A percentile compares a stretch with the other conserved stretches of the same genome.
phyloP scores from a whole-genome alignment of 2,888 invertebrate species.

The Laspeyria flexula region DNA sequence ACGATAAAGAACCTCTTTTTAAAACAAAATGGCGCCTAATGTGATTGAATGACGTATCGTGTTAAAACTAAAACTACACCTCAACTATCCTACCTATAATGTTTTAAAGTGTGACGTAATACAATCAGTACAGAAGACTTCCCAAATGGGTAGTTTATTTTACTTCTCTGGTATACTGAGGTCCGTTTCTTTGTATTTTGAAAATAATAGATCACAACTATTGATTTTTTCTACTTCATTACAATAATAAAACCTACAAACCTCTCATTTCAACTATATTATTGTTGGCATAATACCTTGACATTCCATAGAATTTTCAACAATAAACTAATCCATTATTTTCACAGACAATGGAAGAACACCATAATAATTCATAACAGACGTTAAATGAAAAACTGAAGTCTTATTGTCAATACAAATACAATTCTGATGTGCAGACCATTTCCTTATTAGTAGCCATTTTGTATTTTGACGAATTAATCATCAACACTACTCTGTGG shows the following conservation, averaged over 20 bases:
- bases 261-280: constrained; percentile 3
- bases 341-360: constrained; percentile 32
- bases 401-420: constrained; percentile 34
- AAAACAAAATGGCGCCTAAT: constrained; percentile 40
- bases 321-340: constrained; percentile 39
- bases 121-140: neutral
- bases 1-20: constrained; percentile 43
- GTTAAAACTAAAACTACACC: constrained; percentile 24
- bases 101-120: neutral
- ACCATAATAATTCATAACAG: constrained; percentile 30
- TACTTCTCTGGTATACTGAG: neutral
- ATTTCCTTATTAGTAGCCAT: constrained; percentile 49
- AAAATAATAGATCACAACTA: neutral
- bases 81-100: constrained; percentile 12
- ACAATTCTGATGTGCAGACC: constrained; percentile 17
- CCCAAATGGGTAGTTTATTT: neutral
- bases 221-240: neutral
- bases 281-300: constrained; percentile 3
- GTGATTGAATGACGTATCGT: constrained; percentile 16
- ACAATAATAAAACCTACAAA: neutral
- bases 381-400: constrained; percentile 40
- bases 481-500: constrained; percentile 38
- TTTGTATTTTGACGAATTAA: constrained; percentile 41
- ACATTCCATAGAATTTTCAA: constrained; percentile 12
- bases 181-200: too few species aligned